Base-by-base conservation (phyloP, 2,888 invertebrate genomes). In the Drosophila fulvimacula region DNA sequence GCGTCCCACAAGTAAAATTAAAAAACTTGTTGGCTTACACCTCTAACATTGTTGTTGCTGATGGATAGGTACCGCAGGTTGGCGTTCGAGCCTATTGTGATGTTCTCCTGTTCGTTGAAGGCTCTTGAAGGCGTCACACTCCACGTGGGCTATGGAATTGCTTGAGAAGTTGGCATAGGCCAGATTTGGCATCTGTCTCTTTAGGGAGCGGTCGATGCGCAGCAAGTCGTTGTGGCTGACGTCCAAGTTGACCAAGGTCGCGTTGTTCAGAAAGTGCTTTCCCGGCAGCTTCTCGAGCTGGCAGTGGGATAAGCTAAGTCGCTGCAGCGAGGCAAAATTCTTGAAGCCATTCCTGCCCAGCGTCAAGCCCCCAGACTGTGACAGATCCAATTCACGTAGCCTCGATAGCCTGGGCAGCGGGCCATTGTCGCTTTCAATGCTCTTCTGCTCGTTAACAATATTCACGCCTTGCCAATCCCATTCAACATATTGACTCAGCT, bases 91-190 rank as follows among this genome's bases (percentile, higher is more conserved):
- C 90, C 90, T 10, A 92, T 49, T 1, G 79, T 73, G 7, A 90
- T 69, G n/a, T 78, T 81, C 61, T 79, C 86, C 53, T 90, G 73
- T 0, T 82, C 79, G 52, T 92, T 92, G 34, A 4, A 90, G 70
- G 4, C 57, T 17, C 13, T 71, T 71, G 34, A 91, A 90, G 0
- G 89, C 64, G 46, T 87, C 76, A 0, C 27, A 5, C 27, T 90
- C 80, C 1, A 92, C 49, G 0, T 53, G 39, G 15, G 82, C 70
- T 5, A 92, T 73, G 0, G 72, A 41, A 60, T 92, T 92, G 21
- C 89, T 76, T 0, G 92, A 90, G 39, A 92, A 90, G 70, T 92
- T 91, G 0, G 75, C 87, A 36, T 78, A 74, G 41, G 80, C 83
- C 30, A 92, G 60, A 52, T 86, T 76, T 3, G 62, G 59, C 21